Base-by-base conservation (phyloP, 2,113 vertebrate species). In the Anguilla rostrata region DNA sequence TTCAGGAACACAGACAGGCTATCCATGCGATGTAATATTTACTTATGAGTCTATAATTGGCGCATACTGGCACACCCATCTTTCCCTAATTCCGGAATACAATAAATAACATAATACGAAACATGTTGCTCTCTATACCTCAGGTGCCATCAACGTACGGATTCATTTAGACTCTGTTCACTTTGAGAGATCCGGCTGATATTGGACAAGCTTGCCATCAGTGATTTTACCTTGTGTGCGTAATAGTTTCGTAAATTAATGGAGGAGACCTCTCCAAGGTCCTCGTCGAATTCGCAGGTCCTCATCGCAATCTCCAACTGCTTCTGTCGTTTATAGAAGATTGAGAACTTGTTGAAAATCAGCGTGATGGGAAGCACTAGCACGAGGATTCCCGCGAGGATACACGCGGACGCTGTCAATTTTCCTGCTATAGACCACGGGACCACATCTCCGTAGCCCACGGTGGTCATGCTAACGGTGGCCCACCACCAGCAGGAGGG, bases 401-500 rank as follows among this genome's bases (percentile, higher is more conserved):
- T 99, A 93, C 98, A 99, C 80, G 97, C 98, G 2, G 98, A 99
- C 39, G 98, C 98, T 0, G 98, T 99, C 88, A 99, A 83, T 90
- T 98, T 99, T 18, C 98, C 98, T 8, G 97, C 97, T 0, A 97
- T 96, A 85, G 97, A 97, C 84, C 95, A 94, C 0, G 98, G 98
- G 85, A 99, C 98, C 92, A 99, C 97, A 29, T 99, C 98, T 0
- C 98, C 98, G 0, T 99, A 99, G 5, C 98, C 98, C 7, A 99
- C 98, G 0, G 98, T 99, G 89, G 98, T 99, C 98, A 99, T 99
- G 90, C 98, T 99, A 86, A 99, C 98, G 0, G 98, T 99, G 78
- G 98, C 98, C 98, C 98, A 99, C 98, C 98, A 99, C 98, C 98
- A 99, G 87, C 98, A 98, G 80, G 97, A 96, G 0, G 98, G 98